Percentiles rank a stretch among this genome's conserved stretches.
Evolutionary conservation across 2,797 vertebrate species (phyloP).

Genomic region (Pachyuromys duprasi): DNA sequence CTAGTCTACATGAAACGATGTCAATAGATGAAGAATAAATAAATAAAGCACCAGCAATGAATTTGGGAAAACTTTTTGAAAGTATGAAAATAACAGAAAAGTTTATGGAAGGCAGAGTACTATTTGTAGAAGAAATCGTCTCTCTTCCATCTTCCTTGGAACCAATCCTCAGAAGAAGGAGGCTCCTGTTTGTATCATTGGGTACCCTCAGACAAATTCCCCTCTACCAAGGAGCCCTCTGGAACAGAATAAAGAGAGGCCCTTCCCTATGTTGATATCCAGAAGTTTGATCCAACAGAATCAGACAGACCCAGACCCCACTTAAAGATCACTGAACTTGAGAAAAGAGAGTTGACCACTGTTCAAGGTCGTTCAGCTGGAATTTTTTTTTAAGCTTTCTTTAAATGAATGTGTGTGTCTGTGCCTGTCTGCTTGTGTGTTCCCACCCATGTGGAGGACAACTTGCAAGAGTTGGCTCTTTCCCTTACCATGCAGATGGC

Average conservation of each 20-base stretch:
- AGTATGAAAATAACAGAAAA: neutral
- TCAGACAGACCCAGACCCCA: neutral
- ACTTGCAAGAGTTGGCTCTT: neutral
- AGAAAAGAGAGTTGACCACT: neutral
- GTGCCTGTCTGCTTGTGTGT: neutral
- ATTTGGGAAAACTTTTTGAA: constrained; percentile 37
- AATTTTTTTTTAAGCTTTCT: neutral
- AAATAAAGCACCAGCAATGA: neutral
- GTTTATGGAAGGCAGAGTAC: neutral
- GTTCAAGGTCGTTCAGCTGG: neutral
- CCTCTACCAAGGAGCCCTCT: fast-evolving
- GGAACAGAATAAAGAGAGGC: neutral
- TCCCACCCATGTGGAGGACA: neutral
- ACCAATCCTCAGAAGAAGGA: neutral
- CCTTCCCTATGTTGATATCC: neutral
- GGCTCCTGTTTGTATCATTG: neutral
- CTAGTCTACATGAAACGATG: neutral
- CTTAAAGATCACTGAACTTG: neutral
- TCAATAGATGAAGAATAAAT: neutral
- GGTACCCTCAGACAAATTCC: neutral
- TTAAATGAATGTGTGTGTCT: neutral
- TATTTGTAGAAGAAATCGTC: neutral
- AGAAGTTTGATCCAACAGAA: neutral
- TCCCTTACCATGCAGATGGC: neutral
- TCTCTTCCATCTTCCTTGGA: neutral